Evolutionary conservation across 2,113 vertebrate genomes (phyloP), one percentile per base, ranked within the genome.

Genomic region (Gobius niger): DNA sequence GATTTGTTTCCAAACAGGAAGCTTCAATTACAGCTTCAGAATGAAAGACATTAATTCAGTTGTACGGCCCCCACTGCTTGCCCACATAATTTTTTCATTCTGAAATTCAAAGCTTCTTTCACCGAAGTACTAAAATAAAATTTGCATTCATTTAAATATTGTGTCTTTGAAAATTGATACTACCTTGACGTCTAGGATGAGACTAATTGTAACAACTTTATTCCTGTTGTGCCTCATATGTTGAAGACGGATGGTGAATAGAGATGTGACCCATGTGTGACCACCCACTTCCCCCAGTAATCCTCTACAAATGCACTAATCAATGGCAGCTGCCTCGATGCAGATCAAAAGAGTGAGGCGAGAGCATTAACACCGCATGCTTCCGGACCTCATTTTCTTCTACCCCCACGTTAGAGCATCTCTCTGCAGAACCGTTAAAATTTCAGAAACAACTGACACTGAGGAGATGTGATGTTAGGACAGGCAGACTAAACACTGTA

Each of bases 271-370:
- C 84, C 69, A 75, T 40, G 63, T 76, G 85, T 89, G 85, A 90
- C 85, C 84, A 89, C 83, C 80, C 84, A 90, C 81, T 84, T 90
- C 85, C 79, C 50, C 64, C 68, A 82, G 79, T 78, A 87, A 80
- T 84, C 72, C 82, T 87, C 84, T 53, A 71, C 78, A 86, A 89
- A 85, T 75, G 78, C 73, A 75, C 83, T 89, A 88, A 91, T 86
- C 89, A 89, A 86, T 90, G 84, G 60, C 90, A 90, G 88, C 83
- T 90, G 89, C 67, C 73, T n/a, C 54, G 70, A 88, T 87, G 67
- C 82, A 68, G 87, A 90, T 89, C 75, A 89, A 89, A 90, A 85
- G 86, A 78, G 50, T 41, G 62, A 47, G 14, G 82, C 73, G 73
- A 76, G 78, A 83, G 80, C 88, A 86, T 88, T 89, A 85, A 84